phyloP scores from a whole-genome alignment of 2,797 vertebrate genomes.

The Pseudochaenichthys georgianus region DNA sequence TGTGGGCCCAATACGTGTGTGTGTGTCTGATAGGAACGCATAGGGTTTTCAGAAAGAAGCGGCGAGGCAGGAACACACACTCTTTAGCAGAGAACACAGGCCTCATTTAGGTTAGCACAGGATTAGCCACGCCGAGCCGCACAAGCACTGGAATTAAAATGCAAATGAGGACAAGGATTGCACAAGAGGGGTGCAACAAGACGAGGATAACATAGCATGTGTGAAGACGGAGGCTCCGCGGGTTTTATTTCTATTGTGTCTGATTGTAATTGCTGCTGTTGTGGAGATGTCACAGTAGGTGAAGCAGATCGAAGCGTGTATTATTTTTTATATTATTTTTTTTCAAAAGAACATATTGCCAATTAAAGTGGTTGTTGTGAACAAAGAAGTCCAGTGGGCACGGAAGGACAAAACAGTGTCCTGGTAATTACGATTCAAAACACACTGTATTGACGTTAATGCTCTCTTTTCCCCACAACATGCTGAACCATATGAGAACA shows the following conservation, averaged over 20 bases:
- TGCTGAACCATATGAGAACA: not conserved
- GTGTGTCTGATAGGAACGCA: slow-evolving; percentile 39
- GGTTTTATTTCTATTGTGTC: slow-evolving; percentile 47
- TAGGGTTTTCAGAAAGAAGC: slow-evolving; percentile 41
- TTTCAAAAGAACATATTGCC: slow-evolving; percentile 14
- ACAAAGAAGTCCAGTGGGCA: slow-evolving; percentile 16
- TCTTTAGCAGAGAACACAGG: slow-evolving; percentile 80
- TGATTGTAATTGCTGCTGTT: slow-evolving; percentile 62
- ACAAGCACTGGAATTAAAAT: slow-evolving; percentile 83
- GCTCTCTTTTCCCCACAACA: not conserved
- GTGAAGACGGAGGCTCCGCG: slow-evolving; percentile 35
- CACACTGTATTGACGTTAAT: not conserved
- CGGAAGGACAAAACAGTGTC: not conserved
- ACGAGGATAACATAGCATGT: slow-evolving; percentile 61
- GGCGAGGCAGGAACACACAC: slow-evolving; percentile 67
- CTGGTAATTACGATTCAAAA: not conserved
- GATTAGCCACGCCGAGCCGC: slow-evolving; percentile 80
- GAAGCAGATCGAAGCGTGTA: slow-evolving; percentile 42
- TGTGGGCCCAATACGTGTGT: slow-evolving; percentile 2
- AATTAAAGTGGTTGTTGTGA: slow-evolving; percentile 38
- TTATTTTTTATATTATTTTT: slow-evolving; percentile 38
- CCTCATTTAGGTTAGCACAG: slow-evolving; percentile 82
- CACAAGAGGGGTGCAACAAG: slow-evolving; percentile 75
- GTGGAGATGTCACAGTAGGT: slow-evolving; percentile 54
- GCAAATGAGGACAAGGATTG: slow-evolving; percentile 84